Base-by-base conservation (phyloP, 2,113 vertebrate species). In the Carassius carassius region DNA sequence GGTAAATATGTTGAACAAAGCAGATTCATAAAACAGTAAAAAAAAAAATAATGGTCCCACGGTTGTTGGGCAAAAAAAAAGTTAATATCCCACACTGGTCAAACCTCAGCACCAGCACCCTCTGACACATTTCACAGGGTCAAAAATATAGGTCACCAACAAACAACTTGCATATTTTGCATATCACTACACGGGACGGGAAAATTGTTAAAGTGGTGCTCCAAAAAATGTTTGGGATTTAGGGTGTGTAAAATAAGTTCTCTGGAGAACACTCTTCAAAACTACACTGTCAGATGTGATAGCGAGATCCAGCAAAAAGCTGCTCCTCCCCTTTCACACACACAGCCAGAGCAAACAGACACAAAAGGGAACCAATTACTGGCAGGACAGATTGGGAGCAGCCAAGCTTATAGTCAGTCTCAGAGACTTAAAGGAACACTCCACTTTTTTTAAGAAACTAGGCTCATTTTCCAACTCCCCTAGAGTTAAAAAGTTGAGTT, bases 131-230 rank as follows among this genome's bases (percentile, higher is more conserved):
- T 54, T 56, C 60, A 69, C 72, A 35, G 82, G 37, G 79, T 78
- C 76, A 74, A 69, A 85, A 90, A 94, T 92, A 49, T 93, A 92
- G 93, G 94, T 92, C 92, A 94, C 87, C 81, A 90, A 89, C 89
- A 83, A 87, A 79, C 60, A 86, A 83, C 88, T 75, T 89, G 87
- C 78, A 88, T 84, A 54, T 73, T 47, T 35, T 81, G 87, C 19
- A 72, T 85, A 47, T 72, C 73, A 84, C 83, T 87, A 86, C 29
- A 58, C 10, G 5, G 44, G 47, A 29, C 19, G 63, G 63, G 13
- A 25, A 5, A n/a, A 78, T 65, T 76, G 49, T 49, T 73, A 67
- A 78, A 47, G 47, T 60, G 35, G 8, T 19, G 19, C 44, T 62
- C 13, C 49, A 17, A 37, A 37, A 70, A 37, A 0, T 72, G 49